Base-by-base conservation (phyloP, 2,797 vertebrate genomes). In the Chelon labrosus region DNA sequence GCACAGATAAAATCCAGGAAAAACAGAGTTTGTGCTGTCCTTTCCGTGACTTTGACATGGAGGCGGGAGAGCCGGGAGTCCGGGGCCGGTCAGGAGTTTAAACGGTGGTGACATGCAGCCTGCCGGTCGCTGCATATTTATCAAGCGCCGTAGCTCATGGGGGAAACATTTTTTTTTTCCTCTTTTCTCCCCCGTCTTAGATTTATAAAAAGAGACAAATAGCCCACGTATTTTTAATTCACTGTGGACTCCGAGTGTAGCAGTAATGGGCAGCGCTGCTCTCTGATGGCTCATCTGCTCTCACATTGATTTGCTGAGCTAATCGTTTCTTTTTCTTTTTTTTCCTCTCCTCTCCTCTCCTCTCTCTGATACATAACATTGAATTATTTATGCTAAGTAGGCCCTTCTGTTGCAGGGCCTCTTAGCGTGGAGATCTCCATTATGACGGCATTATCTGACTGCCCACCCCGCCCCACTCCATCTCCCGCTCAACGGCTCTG, bases 371-470 rank as follows among this genome's bases (percentile, higher is more conserved):
- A 91, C 92, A 93, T 87, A 93, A 89, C 85, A 69, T 77, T 94
- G 86, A 93, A 95, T 94, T 92, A 95, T 95, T 94, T 88, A 95
- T 93, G 92, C 84, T 91, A 93, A 93, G 87, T 91, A 90, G 86
- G 60, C 80, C 77, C 83, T 89, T 87, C 80, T 86, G 75, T 86
- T 93, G 72, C 85, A 70, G 72, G 66, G 14, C 85, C 82, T 88
- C 70, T 91, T 82, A 89, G 88, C 72, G 44, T 47, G 70, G 73
- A 90, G 79, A 77, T 86, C 80, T 87, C 87, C 85, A 87, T 89
- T 90, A 91, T 85, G 77, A 86, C 70, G 53, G 51, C 82, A 83
- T 91, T 87, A 90, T 87, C 85, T 65, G 65, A 82, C 77, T 67
- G 70, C 60, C 72, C 25, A 44, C 75, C 81, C 75, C 68, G 0